These are phyloP conservation scores for Holotrichia oblita DNA, from an alignment of 1,140 invertebrate species.

Conservation along the genomic window DNA sequence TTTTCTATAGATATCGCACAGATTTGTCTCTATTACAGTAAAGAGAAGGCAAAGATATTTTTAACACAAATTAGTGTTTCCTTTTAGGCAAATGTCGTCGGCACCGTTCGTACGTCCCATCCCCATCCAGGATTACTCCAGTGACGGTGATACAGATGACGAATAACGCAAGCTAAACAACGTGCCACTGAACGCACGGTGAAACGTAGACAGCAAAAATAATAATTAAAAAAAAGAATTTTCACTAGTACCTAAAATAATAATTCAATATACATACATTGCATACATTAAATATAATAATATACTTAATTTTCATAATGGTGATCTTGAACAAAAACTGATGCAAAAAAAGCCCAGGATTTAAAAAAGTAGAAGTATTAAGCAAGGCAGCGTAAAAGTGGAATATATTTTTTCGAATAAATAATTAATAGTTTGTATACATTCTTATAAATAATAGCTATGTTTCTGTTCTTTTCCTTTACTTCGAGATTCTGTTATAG, in stretches of 20 bases:
- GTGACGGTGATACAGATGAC: slow-evolving; percentile 90
- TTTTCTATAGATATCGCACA: no score
- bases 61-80: not conserved
- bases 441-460: slow-evolving; percentile 3
- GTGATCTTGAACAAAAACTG: slow-evolving; percentile 5
- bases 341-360: not conserved
- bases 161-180: slow-evolving; percentile 67
- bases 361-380: slow-evolving; percentile 10
- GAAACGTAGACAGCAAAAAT: slow-evolving; percentile 15
- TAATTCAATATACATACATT: slow-evolving; percentile 23
- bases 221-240: not conserved
- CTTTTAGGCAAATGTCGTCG: slow-evolving; percentile 79
- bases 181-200: slow-evolving; percentile 44
- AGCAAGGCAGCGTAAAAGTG: slow-evolving; percentile 33
- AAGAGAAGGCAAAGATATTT: no score
- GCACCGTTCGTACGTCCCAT: slow-evolving; percentile 77
- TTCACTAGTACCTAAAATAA: slow-evolving; percentile 42
- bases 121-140: slow-evolving; percentile 79
- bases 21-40: no score
- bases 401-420: slow-evolving; percentile 38
- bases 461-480: not conserved
- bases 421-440: slow-evolving; percentile 16
- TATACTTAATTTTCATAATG: slow-evolving; percentile 40
- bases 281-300: slow-evolving; percentile 7
- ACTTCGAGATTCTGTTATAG: not conserved